A percentile compares a stretch with the other conserved stretches of the same genome.
Evolutionary conservation across 2,113 vertebrate genomes (phyloP).

Genomic region (Chamaea fasciata): DNA sequence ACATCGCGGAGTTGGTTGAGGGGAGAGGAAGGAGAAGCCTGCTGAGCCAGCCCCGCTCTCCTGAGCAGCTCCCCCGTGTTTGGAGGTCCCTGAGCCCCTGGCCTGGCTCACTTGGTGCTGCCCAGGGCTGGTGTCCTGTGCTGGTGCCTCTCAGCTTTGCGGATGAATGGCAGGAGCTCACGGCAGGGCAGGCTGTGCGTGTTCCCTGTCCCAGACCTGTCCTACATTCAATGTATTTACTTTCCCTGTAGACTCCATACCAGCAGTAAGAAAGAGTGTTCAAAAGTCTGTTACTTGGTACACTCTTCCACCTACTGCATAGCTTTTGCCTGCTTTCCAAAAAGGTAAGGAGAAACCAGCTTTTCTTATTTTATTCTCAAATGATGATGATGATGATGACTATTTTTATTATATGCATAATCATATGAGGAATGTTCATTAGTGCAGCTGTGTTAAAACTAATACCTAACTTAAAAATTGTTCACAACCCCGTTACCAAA

Average conservation of each 20-base stretch:
- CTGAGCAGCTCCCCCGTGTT: slow-evolving; percentile 7
- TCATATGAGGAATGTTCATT: neutral
- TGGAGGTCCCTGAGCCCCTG: slow-evolving; percentile 62
- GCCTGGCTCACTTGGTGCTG: neutral
- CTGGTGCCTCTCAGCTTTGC: neutral
- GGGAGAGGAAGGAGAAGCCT: fast-evolving
- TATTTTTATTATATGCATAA: neutral
- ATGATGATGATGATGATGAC: neutral
- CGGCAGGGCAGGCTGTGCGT: neutral
- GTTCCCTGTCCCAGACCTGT: slow-evolving; percentile 14
- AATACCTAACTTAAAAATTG: slow-evolving; percentile 24
- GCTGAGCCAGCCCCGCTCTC: neutral
- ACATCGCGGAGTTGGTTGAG: neutral
- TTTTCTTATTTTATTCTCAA: slow-evolving; percentile 50
- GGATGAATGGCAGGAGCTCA: neutral
- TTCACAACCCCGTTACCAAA: neutral
- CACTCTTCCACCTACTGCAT: slow-evolving; percentile 82
- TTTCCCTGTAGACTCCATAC: slow-evolving; percentile 79
- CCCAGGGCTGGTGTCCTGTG: neutral
- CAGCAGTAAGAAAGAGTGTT: slow-evolving; percentile 82
- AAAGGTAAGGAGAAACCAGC: slow-evolving; percentile 73
- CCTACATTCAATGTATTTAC: slow-evolving; percentile 75
- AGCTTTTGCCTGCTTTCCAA: slow-evolving; percentile 78
- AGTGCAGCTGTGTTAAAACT: neutral
- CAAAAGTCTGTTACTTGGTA: slow-evolving; percentile 83